phyloP scores from a whole-genome alignment of 2,113 vertebrate genomes.

The Carassius gibelio region DNA sequence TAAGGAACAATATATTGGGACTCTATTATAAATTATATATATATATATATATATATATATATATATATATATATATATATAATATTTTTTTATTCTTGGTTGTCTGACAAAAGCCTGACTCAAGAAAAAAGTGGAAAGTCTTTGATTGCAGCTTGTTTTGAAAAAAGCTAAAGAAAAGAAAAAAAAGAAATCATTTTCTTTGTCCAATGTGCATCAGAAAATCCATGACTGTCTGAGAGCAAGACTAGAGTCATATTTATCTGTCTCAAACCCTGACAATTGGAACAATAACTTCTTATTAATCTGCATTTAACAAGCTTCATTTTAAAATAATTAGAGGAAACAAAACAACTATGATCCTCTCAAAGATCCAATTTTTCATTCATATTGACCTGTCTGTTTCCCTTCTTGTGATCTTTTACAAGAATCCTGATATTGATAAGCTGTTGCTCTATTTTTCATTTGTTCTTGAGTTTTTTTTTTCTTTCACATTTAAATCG shows the following conservation, averaged over 20 bases:
- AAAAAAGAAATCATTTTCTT: not conserved
- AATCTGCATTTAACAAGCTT: not conserved
- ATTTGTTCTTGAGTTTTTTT: not conserved
- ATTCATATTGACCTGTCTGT: not conserved
- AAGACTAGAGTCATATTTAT: constrained; percentile 8
- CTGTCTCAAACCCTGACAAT: not conserved
- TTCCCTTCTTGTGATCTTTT: not conserved
- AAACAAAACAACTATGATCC: not conserved
- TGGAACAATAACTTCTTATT: not conserved
- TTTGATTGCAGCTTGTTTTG: not conserved
- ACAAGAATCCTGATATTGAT: not conserved
- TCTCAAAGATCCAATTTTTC: not conserved
- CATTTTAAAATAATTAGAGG: constrained; percentile 2
- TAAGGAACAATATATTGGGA: not conserved
- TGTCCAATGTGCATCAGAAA: not conserved
- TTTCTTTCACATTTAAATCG: not conserved
- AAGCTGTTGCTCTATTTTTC: not conserved
- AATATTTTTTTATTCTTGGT: not conserved
- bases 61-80: no score
- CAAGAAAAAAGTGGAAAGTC: not conserved
- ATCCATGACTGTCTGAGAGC: not conserved
- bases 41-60: no score
- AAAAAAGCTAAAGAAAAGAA: not conserved
- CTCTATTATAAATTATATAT: not conserved
- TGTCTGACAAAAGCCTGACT: not conserved